phyloP scores from a whole-genome alignment of 1,140 invertebrate genomes.

The Tribolium madens region DNA sequence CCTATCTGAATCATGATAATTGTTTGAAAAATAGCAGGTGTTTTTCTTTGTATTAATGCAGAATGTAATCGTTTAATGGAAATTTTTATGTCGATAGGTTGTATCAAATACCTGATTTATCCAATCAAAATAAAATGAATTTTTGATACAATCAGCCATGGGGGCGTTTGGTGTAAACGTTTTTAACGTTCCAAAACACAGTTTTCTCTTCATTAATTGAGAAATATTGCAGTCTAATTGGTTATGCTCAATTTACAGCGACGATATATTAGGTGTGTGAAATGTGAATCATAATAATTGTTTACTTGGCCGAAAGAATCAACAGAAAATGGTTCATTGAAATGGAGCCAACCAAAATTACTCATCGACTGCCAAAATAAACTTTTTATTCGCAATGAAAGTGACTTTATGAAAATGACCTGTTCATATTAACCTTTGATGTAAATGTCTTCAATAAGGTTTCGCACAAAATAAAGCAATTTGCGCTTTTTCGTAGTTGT shows the following conservation, averaged over 20 bases:
- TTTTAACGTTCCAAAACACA: neutral
- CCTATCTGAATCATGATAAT: neutral
- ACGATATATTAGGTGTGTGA: neutral
- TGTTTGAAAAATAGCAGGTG: neutral
- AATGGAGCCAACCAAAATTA: neutral
- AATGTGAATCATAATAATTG: neutral
- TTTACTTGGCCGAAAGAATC: neutral
- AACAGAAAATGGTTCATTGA: neutral
- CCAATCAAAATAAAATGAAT: no score
- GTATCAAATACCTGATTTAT: no score
- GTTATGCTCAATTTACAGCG: neutral
- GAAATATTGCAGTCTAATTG: neutral
- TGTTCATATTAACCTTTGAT: neutral
- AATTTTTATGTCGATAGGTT: no score
- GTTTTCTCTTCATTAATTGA: neutral
- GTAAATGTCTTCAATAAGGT: no score
- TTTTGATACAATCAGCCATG: no score
- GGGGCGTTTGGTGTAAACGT: no score
- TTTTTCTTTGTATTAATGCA: neutral
- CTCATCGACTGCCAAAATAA: neutral
- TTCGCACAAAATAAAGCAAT: no score
- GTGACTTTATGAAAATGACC: neutral
- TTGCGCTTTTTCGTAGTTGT: conserved; percentile 72
- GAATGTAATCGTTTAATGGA: neutral
- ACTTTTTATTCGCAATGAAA: neutral